Evolutionary conservation across 2,113 vertebrate genomes (phyloP).

Genomic region (Laterallus jamaicensis): DNA sequence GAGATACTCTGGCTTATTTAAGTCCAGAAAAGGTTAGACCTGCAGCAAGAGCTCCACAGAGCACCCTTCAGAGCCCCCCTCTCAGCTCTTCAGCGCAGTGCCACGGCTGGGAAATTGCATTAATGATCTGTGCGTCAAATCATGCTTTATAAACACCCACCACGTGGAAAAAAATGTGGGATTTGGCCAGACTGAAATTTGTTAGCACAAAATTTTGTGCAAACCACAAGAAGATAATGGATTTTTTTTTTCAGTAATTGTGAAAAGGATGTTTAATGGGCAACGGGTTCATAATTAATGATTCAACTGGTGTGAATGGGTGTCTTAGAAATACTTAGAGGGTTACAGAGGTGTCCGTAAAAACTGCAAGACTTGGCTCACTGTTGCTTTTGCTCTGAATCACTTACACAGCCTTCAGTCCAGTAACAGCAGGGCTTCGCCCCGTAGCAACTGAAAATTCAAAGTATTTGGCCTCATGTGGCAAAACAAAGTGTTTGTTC

Average conservation of each 20-base stretch:
- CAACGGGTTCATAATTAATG: not conserved
- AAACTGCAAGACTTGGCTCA: not conserved
- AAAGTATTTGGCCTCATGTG: constrained; percentile 19
- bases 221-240: not conserved
- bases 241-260: not conserved
- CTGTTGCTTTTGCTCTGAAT: not conserved
- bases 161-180: not conserved
- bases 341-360: not conserved
- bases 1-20: not conserved
- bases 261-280: not conserved
- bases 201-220: not conserved
- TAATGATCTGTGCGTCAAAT: not conserved
- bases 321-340: not conserved
- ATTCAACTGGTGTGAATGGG: not conserved
- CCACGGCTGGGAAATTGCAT: not conserved
- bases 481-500: constrained; percentile 30
- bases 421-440: not conserved
- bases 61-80: not conserved
- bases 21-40: not conserved
- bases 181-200: not conserved
- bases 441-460: not conserved
- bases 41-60: not conserved
- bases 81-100: not conserved
- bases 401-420: not conserved
- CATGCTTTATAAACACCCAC: not conserved